These are phyloP conservation scores for Choloepus didactylus DNA, from an alignment of 2,797 vertebrate species.

Conservation along the genomic window DNA sequence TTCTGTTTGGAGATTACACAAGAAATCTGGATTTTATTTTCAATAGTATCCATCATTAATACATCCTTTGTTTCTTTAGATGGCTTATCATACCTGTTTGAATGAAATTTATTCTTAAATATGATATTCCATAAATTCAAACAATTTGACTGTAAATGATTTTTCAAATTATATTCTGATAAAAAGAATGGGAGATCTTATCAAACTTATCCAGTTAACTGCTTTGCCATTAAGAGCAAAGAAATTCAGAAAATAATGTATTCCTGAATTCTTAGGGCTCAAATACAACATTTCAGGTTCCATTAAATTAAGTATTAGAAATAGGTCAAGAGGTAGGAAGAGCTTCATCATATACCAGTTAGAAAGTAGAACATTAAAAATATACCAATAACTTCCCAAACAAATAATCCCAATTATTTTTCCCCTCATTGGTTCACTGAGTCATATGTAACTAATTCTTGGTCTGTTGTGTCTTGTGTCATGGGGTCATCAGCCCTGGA, in stretches of 20 bases:
- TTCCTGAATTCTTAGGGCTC: not conserved
- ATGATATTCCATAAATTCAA: not conserved
- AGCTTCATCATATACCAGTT: not conserved
- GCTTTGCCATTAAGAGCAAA: not conserved
- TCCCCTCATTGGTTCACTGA: not conserved
- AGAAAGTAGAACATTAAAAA: not conserved
- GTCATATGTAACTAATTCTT: not conserved
- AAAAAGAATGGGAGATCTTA: not conserved
- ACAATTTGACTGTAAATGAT: not conserved
- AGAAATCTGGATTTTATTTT: not conserved
- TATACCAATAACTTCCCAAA: not conserved
- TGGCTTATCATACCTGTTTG: not conserved
- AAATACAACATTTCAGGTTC: not conserved
- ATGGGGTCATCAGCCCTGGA: not conserved
- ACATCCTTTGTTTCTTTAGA: not conserved
- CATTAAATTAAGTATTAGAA: not conserved
- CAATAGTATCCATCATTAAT: not conserved
- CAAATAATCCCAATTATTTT: not conserved
- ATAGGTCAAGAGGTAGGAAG: not conserved
- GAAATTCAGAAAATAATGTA: not conserved
- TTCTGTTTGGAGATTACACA: not conserved
- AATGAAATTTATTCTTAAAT: constrained; percentile 14
- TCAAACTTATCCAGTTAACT: not conserved
- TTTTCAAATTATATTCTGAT: not conserved
- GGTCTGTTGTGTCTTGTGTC: not conserved